Conservation (phyloP, 2,797 vertebrate genomes). For the Brachyrhaphis roseni region DNA sequence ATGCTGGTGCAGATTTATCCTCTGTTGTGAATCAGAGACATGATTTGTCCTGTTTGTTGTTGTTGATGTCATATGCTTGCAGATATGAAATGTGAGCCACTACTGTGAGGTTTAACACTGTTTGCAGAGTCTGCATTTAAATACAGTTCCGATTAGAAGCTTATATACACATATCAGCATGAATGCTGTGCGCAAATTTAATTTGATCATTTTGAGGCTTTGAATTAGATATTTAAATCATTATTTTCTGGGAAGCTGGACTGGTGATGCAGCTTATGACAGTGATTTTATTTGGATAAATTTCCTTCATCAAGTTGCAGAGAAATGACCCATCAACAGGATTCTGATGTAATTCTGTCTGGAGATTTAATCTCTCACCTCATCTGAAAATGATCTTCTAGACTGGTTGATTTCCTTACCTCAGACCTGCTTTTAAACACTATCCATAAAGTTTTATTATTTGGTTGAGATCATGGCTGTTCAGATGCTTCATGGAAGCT, state of each 20-base stretch:
- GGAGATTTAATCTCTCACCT: neutral
- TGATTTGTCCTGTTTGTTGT: conserved; percentile 41
- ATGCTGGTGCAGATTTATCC: conserved; percentile 37
- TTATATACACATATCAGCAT: neutral
- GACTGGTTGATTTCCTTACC: neutral
- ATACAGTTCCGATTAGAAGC: neutral
- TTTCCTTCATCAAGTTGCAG: neutral
- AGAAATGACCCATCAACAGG: neutral
- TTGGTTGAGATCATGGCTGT: neutral
- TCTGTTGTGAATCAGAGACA: conserved; percentile 26
- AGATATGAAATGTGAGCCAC: conserved; percentile 1
- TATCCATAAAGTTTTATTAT: neutral
- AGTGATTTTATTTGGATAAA: neutral
- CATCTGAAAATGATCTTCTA: neutral
- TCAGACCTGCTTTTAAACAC: neutral
- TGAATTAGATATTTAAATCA: neutral
- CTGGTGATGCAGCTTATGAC: neutral
- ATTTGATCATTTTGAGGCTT: neutral
- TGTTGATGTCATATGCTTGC: conserved; percentile 18
- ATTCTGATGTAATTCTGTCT: neutral
- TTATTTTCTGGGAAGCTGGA: neutral
- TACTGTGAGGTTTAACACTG: conserved; percentile 18
- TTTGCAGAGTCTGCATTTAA: conserved; percentile 13
- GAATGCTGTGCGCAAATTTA: neutral
- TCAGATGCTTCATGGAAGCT: neutral